Evolutionary conservation across 2,113 vertebrate species (phyloP).

Genomic region (Vulpes lagopus): DNA sequence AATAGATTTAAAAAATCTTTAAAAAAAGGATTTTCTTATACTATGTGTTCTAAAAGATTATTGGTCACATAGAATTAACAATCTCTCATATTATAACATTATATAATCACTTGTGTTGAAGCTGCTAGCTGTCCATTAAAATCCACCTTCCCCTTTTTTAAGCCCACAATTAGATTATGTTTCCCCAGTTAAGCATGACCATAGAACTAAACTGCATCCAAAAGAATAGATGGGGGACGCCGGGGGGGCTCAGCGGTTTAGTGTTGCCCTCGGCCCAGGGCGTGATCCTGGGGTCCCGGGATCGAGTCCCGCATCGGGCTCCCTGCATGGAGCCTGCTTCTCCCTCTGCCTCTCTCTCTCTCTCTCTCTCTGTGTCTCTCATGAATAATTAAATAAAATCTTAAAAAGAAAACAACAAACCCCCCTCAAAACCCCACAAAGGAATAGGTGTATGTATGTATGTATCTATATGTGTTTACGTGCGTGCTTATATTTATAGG

Average conservation of each 20-base stretch:
- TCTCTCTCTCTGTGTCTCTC: too few relatives aligned
- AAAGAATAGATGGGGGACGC: background rate
- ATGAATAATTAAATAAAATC: too few relatives aligned
- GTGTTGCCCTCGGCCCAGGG: too few relatives aligned
- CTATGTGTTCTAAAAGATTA: background rate
- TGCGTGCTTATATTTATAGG: background rate
- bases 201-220: background rate
- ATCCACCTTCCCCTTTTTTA: background rate
- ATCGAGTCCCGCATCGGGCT: too few relatives aligned
- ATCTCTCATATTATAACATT: background rate
- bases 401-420: too few relatives aligned
- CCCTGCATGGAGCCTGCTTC: too few relatives aligned
- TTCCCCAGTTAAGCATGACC: background rate
- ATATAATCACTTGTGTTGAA: background rate
- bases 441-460: background rate
- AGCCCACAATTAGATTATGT: background rate
- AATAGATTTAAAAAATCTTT: too few relatives aligned
- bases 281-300: too few relatives aligned
- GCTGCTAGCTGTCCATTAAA: background rate
- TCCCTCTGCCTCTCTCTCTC: too few relatives aligned
- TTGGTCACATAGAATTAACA: background rate
- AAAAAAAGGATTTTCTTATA: background rate
- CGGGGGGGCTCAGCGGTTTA: too few relatives aligned
- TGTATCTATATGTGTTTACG: background rate
- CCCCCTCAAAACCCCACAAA: too few relatives aligned